These are phyloP conservation scores for Ianthella basta DNA, from an alignment of 37 sponge, comb jelly and placozoan genomes.

Conservation along the genomic window DNA sequence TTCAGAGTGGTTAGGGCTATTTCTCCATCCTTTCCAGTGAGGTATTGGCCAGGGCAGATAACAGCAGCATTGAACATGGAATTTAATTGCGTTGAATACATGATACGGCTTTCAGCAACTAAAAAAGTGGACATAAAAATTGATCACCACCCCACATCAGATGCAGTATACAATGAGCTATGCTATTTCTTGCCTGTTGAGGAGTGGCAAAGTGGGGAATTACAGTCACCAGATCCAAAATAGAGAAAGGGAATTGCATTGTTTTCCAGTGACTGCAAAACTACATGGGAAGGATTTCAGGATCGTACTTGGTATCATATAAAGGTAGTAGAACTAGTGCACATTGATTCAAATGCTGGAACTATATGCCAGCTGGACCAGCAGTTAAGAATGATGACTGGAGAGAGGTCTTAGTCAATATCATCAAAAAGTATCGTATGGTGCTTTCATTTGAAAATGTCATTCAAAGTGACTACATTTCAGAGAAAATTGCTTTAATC, in stretches of 20 bases:
- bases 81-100: neutral
- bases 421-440: neutral
- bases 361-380: neutral
- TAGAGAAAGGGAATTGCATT: neutral
- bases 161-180: neutral
- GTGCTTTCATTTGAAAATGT: slow-evolving; percentile 10
- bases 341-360: slow-evolving; percentile 12
- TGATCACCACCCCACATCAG: neutral
- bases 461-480: slow-evolving; percentile 12
- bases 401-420: neutral
- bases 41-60: slow-evolving; percentile 4
- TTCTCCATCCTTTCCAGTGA: neutral
- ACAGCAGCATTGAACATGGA: neutral
- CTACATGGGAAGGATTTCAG: too few relatives aligned
- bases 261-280: neutral
- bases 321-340: neutral
- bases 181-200: neutral
- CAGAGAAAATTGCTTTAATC: neutral
- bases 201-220: neutral
- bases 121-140: neutral
- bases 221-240: neutral
- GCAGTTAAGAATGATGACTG: neutral
- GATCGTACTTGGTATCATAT: neutral
- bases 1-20: neutral
- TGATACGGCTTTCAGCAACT: neutral